A percentile compares a stretch with the other conserved stretches of the same genome.
phyloP scores from a whole-genome alignment of 2,113 vertebrate genomes.

The Sebastes schlegelii region DNA sequence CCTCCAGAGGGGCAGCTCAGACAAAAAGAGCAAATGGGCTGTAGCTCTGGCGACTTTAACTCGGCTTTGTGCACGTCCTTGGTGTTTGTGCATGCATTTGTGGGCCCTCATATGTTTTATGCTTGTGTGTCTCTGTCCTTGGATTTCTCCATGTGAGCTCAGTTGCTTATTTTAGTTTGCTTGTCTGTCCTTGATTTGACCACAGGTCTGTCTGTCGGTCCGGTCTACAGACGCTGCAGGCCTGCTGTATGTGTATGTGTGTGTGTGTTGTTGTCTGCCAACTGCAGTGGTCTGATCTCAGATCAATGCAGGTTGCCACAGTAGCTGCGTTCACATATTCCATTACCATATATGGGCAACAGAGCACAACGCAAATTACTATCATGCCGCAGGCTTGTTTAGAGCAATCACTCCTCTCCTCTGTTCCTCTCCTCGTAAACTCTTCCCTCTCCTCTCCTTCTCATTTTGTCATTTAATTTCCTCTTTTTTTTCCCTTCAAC shows the following conservation, averaged over 20 bases:
- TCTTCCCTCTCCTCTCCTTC: slow-evolving; percentile 17
- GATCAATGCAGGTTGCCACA: slow-evolving; percentile 67
- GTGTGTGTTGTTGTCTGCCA: slow-evolving; percentile 27
- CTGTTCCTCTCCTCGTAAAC: slow-evolving; percentile 18
- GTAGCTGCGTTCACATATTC: slow-evolving; percentile 68
- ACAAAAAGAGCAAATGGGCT: too few species aligned
- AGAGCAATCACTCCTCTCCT: slow-evolving; percentile 35
- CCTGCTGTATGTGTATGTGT: slow-evolving; percentile 2
- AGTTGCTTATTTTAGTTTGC: slow-evolving; percentile 6
- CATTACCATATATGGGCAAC: slow-evolving; percentile 73
- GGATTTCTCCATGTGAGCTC: neutral
- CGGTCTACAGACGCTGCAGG: neutral
- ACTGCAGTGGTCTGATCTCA: slow-evolving; percentile 43
- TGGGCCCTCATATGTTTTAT: too few species aligned
- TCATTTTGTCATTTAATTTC: slow-evolving; percentile 44
- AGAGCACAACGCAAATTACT: slow-evolving; percentile 53
- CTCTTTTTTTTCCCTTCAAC: neutral
- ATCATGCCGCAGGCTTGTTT: slow-evolving; percentile 63
- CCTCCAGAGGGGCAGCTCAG: too few species aligned
- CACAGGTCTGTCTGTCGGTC: neutral
- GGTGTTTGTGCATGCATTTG: neutral
- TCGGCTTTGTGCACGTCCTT: neutral
- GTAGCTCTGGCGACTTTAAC: too few species aligned
- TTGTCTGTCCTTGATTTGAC: slow-evolving; percentile 25
- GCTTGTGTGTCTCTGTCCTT: neutral